Base-by-base conservation (phyloP, 2,888 invertebrate genomes). In the Drosophila lacicola region DNA sequence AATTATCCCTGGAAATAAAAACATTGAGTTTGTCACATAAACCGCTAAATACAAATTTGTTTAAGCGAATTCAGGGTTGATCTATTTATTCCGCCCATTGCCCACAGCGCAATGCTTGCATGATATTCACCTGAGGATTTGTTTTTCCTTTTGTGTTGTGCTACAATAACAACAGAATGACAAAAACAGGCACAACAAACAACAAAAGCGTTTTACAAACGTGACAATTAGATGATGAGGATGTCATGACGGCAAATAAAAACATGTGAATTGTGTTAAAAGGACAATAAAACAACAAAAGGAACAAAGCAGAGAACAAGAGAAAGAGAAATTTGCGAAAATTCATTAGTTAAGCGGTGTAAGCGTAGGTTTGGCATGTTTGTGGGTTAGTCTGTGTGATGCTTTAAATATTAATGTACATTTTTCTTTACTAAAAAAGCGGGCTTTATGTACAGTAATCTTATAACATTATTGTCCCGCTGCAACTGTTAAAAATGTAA, bases 61-160 rank as follows among this genome's bases (percentile, higher is more conserved):
- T 25, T 25, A 25, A 25, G 14, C n/a, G 14, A 34, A 63, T 51
- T 34, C 9, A 34, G 11, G 9, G 17, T 34, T 6, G 17, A 68
- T 53, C 41, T 53, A 33, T n/a, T 58, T 9, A 21, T 13, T 39
- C 42, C 39, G 2, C 5, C 36, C 29, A 29, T 19, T 62, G 49
- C 41, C 36, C 14, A 49, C 19, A 19, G 41, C 39, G 3, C 44
- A 49, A 34, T 41, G 55, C 42, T 41, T 49, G 58, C 50, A 45
- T 69, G 77, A 79, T 87, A 91, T 83, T 92, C 92, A 92, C 92
- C 92, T 92, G 92, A 70, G 70, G 63, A 71, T 91, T 93, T 93
- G 81, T 92, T 92, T 93, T 93, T 94, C 93, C 93, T 92, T 90
- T 94, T 94, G 90, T 93, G 93, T 92, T 94, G 94, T 87, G 94